These are phyloP conservation scores for Tragelaphus scriptus DNA, from an alignment of 2,113 vertebrate genomes.

Conservation along the genomic window DNA sequence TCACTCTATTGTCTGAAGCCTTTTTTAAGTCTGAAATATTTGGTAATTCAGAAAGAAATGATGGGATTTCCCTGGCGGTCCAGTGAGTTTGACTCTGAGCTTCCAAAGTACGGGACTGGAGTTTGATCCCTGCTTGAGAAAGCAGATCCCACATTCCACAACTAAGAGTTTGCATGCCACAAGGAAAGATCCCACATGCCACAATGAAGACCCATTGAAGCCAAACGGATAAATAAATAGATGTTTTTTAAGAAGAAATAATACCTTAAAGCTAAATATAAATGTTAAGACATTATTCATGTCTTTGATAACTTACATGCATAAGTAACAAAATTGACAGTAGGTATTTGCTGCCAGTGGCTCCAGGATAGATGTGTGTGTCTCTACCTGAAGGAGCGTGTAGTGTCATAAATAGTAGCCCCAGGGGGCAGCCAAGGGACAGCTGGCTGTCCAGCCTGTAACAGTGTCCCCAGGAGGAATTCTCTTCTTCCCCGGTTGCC, in stretches of 20 bases:
- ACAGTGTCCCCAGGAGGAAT: not conserved
- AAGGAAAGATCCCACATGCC: not conserved
- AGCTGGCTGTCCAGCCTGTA: not conserved
- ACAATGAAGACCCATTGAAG: not conserved
- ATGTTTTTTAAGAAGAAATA: not conserved
- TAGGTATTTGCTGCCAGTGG: not conserved
- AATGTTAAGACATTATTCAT: not conserved
- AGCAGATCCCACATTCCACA: not conserved
- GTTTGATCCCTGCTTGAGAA: not conserved
- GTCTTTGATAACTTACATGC: not conserved
- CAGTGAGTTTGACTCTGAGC: not conserved
- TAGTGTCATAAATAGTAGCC: rapidly evolving
- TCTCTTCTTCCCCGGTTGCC: not conserved
- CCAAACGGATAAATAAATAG: not conserved
- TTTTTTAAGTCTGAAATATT: not conserved
- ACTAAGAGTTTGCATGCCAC: not conserved
- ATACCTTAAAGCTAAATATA: not conserved
- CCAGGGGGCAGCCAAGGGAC: not conserved
- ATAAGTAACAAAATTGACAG: not conserved
- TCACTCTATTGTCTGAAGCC: not conserved
- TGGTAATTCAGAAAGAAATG: not conserved
- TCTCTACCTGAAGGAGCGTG: rapidly evolving
- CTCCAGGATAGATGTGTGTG: rapidly evolving
- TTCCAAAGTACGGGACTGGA: not conserved
- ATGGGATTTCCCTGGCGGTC: not conserved